phyloP scores from a whole-genome alignment of 2,797 vertebrate genomes.

The Florisuga fusca region DNA sequence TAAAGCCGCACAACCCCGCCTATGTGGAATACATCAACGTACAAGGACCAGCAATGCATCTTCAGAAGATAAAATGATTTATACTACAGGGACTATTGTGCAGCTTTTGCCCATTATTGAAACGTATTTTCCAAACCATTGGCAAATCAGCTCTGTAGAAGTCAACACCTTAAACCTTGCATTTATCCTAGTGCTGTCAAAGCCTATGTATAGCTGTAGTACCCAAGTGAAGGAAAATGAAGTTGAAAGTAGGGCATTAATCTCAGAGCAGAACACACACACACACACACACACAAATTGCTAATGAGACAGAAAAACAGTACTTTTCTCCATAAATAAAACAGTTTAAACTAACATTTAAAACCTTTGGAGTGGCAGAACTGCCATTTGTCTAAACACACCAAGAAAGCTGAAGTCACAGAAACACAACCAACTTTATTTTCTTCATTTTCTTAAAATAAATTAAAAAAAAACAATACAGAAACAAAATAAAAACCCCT shows the following conservation, averaged over 20 bases:
- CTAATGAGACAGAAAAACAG: rapidly evolving
- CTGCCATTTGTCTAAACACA: not conserved
- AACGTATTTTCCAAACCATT: not conserved
- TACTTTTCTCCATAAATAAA: not conserved
- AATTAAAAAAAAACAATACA: not conserved
- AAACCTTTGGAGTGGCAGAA: not conserved
- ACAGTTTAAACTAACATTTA: not conserved
- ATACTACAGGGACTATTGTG: not conserved
- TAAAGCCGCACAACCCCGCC: not conserved
- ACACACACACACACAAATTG: not conserved
- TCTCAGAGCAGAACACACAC: not conserved
- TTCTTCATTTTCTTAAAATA: not conserved
- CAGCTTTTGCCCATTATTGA: not conserved
- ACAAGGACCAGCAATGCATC: not conserved
- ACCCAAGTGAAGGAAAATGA: not conserved
- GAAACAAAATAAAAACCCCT: not conserved
- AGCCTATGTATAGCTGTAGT: not conserved
- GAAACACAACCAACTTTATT: not conserved
- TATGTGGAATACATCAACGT: not conserved
- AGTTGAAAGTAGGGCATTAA: not conserved
- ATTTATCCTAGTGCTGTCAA: not conserved
- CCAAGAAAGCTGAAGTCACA: not conserved
- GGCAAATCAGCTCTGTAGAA: not conserved
- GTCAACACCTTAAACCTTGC: not conserved
- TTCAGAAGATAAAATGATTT: not conserved